Base-by-base conservation (phyloP, 2,797 vertebrate genomes). In the Anas flavirostris region DNA sequence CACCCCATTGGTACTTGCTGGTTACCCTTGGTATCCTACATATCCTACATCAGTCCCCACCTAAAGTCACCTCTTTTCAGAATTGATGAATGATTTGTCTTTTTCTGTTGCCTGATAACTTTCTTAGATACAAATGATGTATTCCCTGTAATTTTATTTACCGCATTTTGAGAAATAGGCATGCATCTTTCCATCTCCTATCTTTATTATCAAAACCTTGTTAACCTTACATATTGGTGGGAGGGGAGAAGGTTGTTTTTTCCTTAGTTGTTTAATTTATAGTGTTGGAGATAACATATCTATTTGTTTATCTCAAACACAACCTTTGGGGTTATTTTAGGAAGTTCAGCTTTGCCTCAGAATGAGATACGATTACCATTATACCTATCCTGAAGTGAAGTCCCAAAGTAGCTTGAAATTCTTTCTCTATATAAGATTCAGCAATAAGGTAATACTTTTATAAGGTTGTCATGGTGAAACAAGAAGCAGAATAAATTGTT, bases 121-220 rank as follows among this genome's bases (percentile, higher is more conserved):
- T 44, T 59, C 18, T 55, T 86, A 1, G 0, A 41, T 37, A 15
- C 16, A 70, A 81, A 66, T 5, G 1, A 35, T 64, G 82, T 66
- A n/a, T 66, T 77, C 9, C 10, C 16, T 77, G 25, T 74, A 37
- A 53, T 86, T 91, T 78, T 11, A 39, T 80, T 70, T 76, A 88
- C 18, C 14, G n/a, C 44, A 25, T 48, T 68, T 48, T 48, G 44
- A 16, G n/a, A 48, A 4, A 64, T 53, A 12, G 7, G 2, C 1
- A 0, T 82, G 52, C 4, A 6, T 66, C 33, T 82, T 46, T 59
- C 4, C 0, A 8, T 25, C 31, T 87, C 18, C 31, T 64, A 0
- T 46, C 28, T 85, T 72, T 59, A 35, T 64, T 78, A 52, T 58
- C 11, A 59, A 77, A 89, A 72, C 1, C 2, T 63, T 46, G 0